These are phyloP conservation scores for Sebastes steindachneri DNA, from an alignment of 2,797 vertebrate genomes.

Conservation along the genomic window DNA sequence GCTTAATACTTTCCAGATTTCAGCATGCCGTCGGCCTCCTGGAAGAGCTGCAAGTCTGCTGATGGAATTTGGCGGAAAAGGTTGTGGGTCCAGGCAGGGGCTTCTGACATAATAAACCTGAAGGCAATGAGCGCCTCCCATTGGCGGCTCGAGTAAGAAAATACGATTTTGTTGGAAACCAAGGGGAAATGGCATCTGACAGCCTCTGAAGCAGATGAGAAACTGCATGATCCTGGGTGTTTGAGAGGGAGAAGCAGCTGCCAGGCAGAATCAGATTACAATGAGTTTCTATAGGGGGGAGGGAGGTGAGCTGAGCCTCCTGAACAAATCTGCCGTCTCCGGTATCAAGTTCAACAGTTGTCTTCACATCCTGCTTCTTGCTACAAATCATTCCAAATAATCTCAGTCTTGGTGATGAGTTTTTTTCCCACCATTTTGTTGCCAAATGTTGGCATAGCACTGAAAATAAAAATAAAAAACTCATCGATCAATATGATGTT, in stretches of 20 bases:
- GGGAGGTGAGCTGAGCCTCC: slow-evolving; percentile 10
- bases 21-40: slow-evolving; percentile 75
- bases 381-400: slow-evolving; percentile 30
- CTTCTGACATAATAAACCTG: slow-evolving; percentile 52
- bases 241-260: slow-evolving; percentile 69
- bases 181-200: slow-evolving; percentile 65
- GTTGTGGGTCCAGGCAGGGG: slow-evolving; percentile 59
- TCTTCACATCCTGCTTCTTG: slow-evolving; percentile 24
- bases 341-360: slow-evolving; percentile 29
- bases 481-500: background rate
- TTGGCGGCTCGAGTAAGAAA: slow-evolving; percentile 53
- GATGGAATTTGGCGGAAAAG: slow-evolving; percentile 82
- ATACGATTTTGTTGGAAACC: slow-evolving; percentile 3
- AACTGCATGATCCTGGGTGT: slow-evolving; percentile 33
- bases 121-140: slow-evolving; percentile 74
- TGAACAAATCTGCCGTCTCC: slow-evolving; percentile 55
- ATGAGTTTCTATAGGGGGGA: slow-evolving; percentile 1
- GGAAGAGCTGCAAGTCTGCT: slow-evolving; percentile 77
- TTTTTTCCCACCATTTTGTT: background rate
- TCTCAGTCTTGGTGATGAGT: background rate
- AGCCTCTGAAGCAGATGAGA: slow-evolving; percentile 58
- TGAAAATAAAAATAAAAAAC: background rate
- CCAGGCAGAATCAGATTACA: slow-evolving; percentile 63
- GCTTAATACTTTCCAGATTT: slow-evolving; percentile 89
- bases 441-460: background rate